Conservation (phyloP, 2,888 invertebrate genomes). For the Tipula unca region DNA sequence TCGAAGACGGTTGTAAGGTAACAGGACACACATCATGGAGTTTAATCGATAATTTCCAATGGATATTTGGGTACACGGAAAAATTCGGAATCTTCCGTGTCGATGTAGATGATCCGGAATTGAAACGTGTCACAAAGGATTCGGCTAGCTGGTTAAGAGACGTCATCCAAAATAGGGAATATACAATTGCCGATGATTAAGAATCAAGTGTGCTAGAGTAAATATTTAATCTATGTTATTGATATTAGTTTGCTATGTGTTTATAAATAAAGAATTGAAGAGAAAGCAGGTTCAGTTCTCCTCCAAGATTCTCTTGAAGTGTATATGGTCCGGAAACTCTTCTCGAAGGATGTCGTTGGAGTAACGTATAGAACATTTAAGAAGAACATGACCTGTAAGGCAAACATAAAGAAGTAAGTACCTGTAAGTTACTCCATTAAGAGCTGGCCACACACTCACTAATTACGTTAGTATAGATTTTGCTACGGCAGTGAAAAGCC, state of each 20-base stretch:
- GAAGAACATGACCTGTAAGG: too few species aligned
- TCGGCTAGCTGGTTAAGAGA: not conserved
- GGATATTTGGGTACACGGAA: slow-evolving; percentile 47
- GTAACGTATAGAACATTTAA: too few species aligned
- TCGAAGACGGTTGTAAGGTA: slow-evolving; percentile 40
- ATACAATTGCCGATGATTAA: not conserved
- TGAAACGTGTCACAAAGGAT: not conserved
- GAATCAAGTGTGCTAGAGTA: not conserved
- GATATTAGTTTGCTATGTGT: not conserved
- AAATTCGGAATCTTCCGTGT: not conserved
- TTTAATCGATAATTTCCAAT: slow-evolving; percentile 58
- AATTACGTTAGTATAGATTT: too few species aligned
- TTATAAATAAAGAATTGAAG: not conserved
- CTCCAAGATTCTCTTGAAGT: too few species aligned
- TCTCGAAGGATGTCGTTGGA: too few species aligned
- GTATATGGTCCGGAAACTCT: too few species aligned
- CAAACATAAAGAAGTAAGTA: too few species aligned
- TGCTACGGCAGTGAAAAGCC: too few species aligned
- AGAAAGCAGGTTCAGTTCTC: too few species aligned
- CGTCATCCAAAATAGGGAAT: not conserved
- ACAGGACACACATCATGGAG: slow-evolving; percentile 52
- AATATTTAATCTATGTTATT: too few species aligned
- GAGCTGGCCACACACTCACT: too few species aligned
- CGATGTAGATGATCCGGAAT: not conserved
- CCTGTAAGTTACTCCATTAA: too few species aligned